Evolutionary conservation across 2,797 vertebrate genomes (phyloP).

Genomic region (Gorsachius magnificus): DNA sequence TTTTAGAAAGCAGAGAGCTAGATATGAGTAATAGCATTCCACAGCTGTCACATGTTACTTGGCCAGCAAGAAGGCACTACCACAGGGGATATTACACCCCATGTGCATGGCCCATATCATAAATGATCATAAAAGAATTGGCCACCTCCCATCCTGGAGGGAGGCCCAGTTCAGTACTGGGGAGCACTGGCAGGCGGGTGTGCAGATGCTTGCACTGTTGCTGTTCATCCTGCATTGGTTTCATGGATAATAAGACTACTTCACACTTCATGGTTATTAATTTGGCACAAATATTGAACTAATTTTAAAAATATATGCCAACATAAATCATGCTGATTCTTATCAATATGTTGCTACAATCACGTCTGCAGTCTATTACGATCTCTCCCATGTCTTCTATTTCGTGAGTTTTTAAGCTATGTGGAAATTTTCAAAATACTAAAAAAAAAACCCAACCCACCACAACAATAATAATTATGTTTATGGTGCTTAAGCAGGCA

Average conservation of each 20-base stretch:
- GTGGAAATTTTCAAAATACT: neutral
- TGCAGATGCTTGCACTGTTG: neutral
- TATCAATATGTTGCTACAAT: neutral
- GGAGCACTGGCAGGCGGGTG: fast-evolving
- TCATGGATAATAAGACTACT: neutral
- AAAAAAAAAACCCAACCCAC: neutral
- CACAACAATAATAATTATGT: fast-evolving
- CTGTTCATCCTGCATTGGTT: neutral
- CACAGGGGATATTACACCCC: neutral
- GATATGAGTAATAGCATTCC: neutral
- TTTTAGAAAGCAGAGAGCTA: neutral
- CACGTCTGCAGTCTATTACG: fast-evolving
- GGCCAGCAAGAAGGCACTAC: neutral
- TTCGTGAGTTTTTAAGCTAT: neutral
- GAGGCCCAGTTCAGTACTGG: neutral
- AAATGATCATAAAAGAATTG: neutral
- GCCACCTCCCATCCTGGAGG: neutral
- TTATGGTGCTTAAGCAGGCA: neutral
- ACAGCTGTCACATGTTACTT: neutral
- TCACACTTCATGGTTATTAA: neutral
- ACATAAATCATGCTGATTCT: neutral
- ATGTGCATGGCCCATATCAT: no score
- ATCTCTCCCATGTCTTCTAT: neutral
- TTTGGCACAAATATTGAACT: neutral
- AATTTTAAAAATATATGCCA: neutral